Evolutionary conservation across 2,797 vertebrate species (phyloP).

Genomic region (Chelon auratus): DNA sequence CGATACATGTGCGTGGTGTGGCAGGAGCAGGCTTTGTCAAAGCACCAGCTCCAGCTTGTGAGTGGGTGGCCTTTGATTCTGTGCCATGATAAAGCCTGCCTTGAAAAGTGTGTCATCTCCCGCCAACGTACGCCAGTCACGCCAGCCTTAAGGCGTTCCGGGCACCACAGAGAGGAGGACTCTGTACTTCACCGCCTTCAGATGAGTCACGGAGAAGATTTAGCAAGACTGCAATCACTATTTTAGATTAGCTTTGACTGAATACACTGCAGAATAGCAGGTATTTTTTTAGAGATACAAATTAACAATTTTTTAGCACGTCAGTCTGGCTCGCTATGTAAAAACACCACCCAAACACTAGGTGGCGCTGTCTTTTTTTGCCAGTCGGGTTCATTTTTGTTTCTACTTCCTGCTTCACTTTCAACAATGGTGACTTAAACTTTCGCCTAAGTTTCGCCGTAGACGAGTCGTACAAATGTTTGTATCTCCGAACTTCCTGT

Average conservation of each 20-base stretch:
- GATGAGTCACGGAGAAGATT: background rate
- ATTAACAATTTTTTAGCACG: no score
- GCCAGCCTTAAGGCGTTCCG: constrained; percentile 32
- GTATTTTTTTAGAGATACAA: no score
- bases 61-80: constrained; percentile 66
- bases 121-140: constrained; percentile 42
- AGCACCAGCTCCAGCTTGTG: constrained; percentile 62
- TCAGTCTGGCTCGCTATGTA: no score
- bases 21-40: constrained; percentile 4
- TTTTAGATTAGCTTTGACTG: background rate
- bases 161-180: background rate
- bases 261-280: no score
- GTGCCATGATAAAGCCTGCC: constrained; percentile 50
- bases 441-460: no score
- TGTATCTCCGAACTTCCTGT: no score
- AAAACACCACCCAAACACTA: no score
- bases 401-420: no score
- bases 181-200: background rate
- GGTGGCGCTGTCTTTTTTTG: no score
- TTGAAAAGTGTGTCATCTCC: constrained; percentile 57
- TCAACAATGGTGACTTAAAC: no score
- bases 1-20: constrained; percentile 6
- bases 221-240: background rate
- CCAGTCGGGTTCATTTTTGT: no score
- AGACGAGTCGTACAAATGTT: no score